Percentiles rank a stretch among this genome's conserved stretches.
These are phyloP conservation scores for Carcinoscorpius rotundicauda DNA, from an alignment of 1,140 invertebrate genomes.

Conservation along the genomic window DNA sequence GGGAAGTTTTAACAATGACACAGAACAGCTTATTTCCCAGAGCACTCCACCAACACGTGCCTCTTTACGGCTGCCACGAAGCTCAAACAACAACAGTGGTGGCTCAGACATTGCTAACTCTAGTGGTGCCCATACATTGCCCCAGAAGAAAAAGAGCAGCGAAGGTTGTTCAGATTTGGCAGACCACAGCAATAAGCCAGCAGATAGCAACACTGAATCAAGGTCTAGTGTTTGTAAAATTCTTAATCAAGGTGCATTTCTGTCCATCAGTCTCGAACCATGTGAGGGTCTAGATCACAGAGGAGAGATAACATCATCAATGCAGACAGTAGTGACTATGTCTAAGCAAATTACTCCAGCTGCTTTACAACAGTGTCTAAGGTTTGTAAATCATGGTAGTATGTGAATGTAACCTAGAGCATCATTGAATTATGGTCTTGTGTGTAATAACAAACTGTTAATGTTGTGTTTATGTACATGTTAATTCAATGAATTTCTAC, in stretches of 20 bases:
- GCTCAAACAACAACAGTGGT: not conserved
- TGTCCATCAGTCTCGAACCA: conserved; percentile 55
- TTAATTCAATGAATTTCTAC: too few species aligned
- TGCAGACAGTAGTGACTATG: conserved; percentile 57
- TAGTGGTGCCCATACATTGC: too few species aligned
- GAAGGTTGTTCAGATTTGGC: too few species aligned
- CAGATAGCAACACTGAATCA: too few species aligned
- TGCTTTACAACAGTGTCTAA: conserved; percentile 68
- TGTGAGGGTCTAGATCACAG: conserved; percentile 40
- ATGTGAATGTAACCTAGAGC: too few species aligned
- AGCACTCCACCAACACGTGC: conserved; percentile 17
- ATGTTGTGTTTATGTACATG: too few species aligned
- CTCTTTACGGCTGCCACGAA: conserved; percentile 17
- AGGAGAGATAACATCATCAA: conserved; percentile 40
- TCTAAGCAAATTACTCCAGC: conserved; percentile 65
- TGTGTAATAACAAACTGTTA: too few species aligned
- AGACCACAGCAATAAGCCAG: too few species aligned
- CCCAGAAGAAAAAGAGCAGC: too few species aligned
- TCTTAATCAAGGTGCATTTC: conserved; percentile 69
- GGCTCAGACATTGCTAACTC: too few species aligned
- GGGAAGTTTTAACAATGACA: conserved; percentile 23
- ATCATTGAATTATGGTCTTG: too few species aligned
- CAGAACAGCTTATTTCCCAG: conserved; percentile 21
- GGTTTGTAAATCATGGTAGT: not conserved
- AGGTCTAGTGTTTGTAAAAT: too few species aligned